Evolutionary conservation across 2,888 invertebrate species (phyloP).

Genomic region (Hyposoter dolosus): DNA sequence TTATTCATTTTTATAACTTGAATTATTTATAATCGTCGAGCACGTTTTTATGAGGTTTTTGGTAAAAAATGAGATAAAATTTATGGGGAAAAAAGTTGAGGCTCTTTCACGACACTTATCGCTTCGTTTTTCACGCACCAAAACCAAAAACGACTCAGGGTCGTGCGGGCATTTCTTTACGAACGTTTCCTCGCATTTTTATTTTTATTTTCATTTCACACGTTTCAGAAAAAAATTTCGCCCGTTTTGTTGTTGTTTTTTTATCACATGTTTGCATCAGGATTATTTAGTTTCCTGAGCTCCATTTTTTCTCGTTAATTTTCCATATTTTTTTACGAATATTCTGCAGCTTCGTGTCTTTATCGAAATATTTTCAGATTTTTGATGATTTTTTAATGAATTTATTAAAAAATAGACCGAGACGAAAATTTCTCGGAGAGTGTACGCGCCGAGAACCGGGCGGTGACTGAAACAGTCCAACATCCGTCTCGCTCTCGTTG

Average conservation of each 20-base stretch:
- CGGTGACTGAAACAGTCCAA: conserved; percentile 81
- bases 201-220: neutral
- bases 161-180: neutral
- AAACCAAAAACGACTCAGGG: neutral
- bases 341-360: neutral
- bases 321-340: neutral
- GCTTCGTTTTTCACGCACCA: neutral
- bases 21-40: neutral
- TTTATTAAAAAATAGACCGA: conserved; percentile 16
- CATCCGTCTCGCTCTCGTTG: conserved; percentile 64
- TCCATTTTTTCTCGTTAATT: neutral
- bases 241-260: neutral
- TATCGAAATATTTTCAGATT: neutral
- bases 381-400: neutral
- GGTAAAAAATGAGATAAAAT: neutral
- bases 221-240: neutral
- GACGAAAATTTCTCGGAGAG: conserved; percentile 73
- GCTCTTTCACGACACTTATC: conserved; percentile 1
- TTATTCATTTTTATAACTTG: neutral
- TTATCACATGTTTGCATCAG: neutral
- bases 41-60: neutral
- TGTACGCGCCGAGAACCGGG: conserved; percentile 84
- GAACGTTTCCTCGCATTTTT: neutral
- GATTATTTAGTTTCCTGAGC: neutral
- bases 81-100: neutral